Evolutionary conservation across 1,140 invertebrate genomes (phyloP).

Genomic region (Lordiphosa collinella): DNA sequence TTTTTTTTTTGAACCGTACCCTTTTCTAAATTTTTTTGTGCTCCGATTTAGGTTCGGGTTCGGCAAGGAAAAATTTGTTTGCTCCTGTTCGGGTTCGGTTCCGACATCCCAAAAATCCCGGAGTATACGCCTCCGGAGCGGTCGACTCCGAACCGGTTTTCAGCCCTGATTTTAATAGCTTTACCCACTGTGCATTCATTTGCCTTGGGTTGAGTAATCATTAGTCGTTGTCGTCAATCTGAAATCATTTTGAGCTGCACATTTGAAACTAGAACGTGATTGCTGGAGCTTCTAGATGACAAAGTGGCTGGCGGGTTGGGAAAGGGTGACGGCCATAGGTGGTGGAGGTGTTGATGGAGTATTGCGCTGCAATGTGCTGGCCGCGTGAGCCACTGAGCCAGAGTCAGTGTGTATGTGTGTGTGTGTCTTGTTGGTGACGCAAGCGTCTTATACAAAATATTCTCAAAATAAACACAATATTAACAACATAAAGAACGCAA

Average conservation of each 20-base stretch:
- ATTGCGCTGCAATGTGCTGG: conserved; percentile 24
- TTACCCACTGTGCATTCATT: not conserved
- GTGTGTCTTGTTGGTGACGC: conserved; percentile 40
- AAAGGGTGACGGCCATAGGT: conserved; percentile 12
- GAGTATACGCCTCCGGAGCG: too few relatives aligned
- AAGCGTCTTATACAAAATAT: conserved; percentile 46
- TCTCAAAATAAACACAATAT: conserved; percentile 26
- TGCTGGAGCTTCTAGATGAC: conserved; percentile 15
- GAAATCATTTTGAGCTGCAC: conserved; percentile 64
- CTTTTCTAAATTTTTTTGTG: too few relatives aligned
- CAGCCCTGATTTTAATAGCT: too few relatives aligned
- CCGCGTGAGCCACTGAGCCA: conserved; percentile 22
- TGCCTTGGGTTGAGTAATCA: conserved; percentile 58
- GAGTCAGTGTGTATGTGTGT: conserved; percentile 7
- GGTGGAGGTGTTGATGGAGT: conserved; percentile 17
- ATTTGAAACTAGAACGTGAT: conserved; percentile 72
- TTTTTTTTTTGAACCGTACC: too few relatives aligned
- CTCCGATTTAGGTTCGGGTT: too few relatives aligned
- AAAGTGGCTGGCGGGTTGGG: not conserved
- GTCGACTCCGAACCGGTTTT: too few relatives aligned
- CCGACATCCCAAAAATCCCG: too few relatives aligned
- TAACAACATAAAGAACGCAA: conserved; percentile 22
- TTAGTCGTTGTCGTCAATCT: conserved; percentile 32
- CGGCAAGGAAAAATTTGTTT: too few relatives aligned
- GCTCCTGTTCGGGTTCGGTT: too few relatives aligned